Conservation (phyloP, 2,113 vertebrate genomes). For the Pedetes capensis region DNA sequence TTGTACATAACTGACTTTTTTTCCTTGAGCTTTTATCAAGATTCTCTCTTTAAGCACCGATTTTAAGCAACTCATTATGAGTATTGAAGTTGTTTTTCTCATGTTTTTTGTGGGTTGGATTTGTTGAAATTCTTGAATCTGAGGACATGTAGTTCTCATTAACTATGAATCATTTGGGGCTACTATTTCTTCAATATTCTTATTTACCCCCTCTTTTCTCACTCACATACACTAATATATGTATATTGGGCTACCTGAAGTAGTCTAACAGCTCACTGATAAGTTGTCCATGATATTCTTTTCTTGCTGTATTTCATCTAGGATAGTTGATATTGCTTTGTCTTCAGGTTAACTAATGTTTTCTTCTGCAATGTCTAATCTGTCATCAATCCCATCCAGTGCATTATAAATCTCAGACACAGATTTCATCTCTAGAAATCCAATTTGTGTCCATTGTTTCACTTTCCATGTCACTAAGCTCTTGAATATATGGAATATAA, state of each 20-base stretch:
- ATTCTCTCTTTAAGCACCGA: neutral
- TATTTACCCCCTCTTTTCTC: neutral
- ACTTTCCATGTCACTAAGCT: neutral
- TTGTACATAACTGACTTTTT: neutral
- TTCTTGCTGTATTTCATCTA: neutral
- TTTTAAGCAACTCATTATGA: neutral
- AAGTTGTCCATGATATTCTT: neutral
- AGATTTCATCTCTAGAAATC: neutral
- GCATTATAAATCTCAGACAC: neutral
- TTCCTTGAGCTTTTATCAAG: neutral
- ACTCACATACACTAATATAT: neutral
- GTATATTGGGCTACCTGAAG: neutral
- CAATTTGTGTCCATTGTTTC: neutral
- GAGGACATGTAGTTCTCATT: neutral
- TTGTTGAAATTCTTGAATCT: neutral
- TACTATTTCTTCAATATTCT: conserved; percentile 27
- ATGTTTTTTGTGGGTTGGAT: neutral
- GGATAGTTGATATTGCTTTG: neutral
- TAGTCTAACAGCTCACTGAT: neutral
- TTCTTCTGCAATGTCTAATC: neutral
- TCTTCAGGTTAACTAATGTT: neutral
- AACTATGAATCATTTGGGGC: neutral
- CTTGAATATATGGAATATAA: neutral
- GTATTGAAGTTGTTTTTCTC: neutral
- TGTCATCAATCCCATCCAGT: neutral